phyloP scores from a whole-genome alignment of 2,888 invertebrate species.

The Shargacucullia verbasci region DNA sequence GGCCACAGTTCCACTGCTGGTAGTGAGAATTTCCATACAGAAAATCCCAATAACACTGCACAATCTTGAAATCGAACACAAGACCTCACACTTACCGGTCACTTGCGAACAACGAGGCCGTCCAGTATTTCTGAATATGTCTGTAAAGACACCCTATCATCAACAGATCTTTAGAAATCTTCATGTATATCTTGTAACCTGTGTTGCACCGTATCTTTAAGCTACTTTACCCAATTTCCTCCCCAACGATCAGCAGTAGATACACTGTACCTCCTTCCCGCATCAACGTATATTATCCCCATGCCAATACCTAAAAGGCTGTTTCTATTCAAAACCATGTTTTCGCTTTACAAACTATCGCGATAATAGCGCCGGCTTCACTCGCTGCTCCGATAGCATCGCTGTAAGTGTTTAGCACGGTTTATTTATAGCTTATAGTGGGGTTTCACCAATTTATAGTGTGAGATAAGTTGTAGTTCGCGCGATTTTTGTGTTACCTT shows the following conservation, averaged over 20 bases:
- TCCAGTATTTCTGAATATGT: too few species aligned
- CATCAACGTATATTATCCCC: slow-evolving; percentile 29
- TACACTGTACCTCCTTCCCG: slow-evolving; percentile 5
- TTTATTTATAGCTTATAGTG: slow-evolving; percentile 59
- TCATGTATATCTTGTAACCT: too few species aligned
- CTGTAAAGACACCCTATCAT: too few species aligned
- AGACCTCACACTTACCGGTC: too few species aligned
- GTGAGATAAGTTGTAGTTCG: slow-evolving; percentile 59
- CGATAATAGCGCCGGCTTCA: slow-evolving; percentile 57
- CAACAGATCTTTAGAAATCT: too few species aligned
- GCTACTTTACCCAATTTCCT: slow-evolving; percentile 27
- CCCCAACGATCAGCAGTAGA: slow-evolving; percentile 1
- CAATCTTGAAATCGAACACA: too few species aligned
- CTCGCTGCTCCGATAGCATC: slow-evolving; percentile 62
- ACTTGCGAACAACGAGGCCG: too few species aligned
- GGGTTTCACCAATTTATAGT: slow-evolving; percentile 59
- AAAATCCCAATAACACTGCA: too few species aligned
- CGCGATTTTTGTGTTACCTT: slow-evolving; percentile 21
- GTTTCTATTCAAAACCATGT: slow-evolving; percentile 52
- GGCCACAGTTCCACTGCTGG: too few species aligned
- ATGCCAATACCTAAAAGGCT: slow-evolving; percentile 33
- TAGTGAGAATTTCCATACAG: too few species aligned
- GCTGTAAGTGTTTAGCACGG: slow-evolving; percentile 64
- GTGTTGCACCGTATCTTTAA: not conserved
- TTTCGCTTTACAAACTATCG: slow-evolving; percentile 37